Base-by-base conservation (phyloP, 2,888 invertebrate genomes). In the Hirtodrosophila alboralis region DNA sequence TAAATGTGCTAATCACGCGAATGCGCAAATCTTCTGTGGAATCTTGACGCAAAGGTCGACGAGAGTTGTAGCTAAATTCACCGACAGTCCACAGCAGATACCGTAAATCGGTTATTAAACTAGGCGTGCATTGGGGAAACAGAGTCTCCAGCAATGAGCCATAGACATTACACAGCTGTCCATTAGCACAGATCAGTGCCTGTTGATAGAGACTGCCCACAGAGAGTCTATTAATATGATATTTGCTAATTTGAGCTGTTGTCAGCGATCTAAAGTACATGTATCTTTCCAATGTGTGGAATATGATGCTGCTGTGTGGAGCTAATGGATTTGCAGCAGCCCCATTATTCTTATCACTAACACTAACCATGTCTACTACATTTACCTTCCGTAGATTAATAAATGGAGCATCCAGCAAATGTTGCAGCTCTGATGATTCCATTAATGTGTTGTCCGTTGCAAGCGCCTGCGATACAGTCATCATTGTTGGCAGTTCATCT, bases 381-480 rank as follows among this genome's bases (percentile, higher is more conserved):
- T 31, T 84, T 80, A 80, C 84, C 84, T 79, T 79, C 13, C 65
- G 59, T 13, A 3, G 16, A 2, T 18, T 56, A 4, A 64, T 47
- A 13, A 27, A 27, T 0, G 51, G 41, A 4, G 59, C 44, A 34
- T 75, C 63, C 14, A 86, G 31, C 3, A 75, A 37, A 0, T 28
- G 27, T 10, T 67, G 48, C 4, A 80, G 7, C 21, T 83, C 56
- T 0, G 80, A 57, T 5, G 84, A 86, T 16, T 48, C 66, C 21
- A 85, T 44, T 2, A 80, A 21, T 0, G 76, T 66, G 27, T 85
- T 84, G 48, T 64, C 84, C 1, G 34, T 28, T 5, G 84, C 41
- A 0, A 80, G 59, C 1, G 49, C 84, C 48, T 85, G 86, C 4
- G 80, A 85, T 1, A 40, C 41, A 4, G 75, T 74, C 16, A 66